Evolutionary conservation across 2,797 vertebrate species (phyloP), one percentile per base, ranked within the genome.

Genomic region (Arvicola amphibius): DNA sequence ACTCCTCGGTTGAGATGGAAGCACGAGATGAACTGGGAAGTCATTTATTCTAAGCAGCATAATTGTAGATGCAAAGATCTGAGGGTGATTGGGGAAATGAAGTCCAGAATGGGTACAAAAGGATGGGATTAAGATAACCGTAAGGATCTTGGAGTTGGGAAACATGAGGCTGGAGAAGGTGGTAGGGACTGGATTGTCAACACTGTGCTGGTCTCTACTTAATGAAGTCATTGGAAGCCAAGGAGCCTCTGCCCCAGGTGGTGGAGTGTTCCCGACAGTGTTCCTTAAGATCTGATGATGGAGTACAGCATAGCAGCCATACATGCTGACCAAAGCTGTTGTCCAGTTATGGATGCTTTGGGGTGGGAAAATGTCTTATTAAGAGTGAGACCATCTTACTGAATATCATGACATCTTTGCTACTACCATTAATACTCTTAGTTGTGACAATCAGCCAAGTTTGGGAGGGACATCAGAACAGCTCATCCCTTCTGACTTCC

Each of bases 241-340:
- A 12, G 80, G 91, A 74, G 37, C 92, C 91, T 90, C 53, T 97
- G 59, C 69, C 69, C 29, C 59, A 92, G 51, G 74, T 13, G 76
- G 67, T 23, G 96, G 80, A 67, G 78, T 79, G 83, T 77, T 80
- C 32, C 46, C 46, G 12, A 86, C 92, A 78, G 53, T 40, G 34
- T 83, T 95, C 34, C 69, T 78, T 89, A 96, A 59, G 40, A 17
- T 67, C 84, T 79, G 59, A 51, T 12, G 83, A 76, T 37, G 25
- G n/a, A 92, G n/a, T 63, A 17, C 37, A 25, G 2, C 71, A 65
- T 3, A n/a, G 53, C 16, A 56, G 9, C 32, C 19, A 6, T 12
- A 4, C 53, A 56, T 89, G 84, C 61, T 90, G 46, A 92, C 37
- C 1, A 0, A 4, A 21, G 10, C 37, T 46, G 8, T 14, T 86